A percentile compares a stretch with the other conserved stretches of the same genome.
These are phyloP conservation scores for Craniophora ligustri DNA, from an alignment of 2,888 invertebrate species.

Conservation along the genomic window DNA sequence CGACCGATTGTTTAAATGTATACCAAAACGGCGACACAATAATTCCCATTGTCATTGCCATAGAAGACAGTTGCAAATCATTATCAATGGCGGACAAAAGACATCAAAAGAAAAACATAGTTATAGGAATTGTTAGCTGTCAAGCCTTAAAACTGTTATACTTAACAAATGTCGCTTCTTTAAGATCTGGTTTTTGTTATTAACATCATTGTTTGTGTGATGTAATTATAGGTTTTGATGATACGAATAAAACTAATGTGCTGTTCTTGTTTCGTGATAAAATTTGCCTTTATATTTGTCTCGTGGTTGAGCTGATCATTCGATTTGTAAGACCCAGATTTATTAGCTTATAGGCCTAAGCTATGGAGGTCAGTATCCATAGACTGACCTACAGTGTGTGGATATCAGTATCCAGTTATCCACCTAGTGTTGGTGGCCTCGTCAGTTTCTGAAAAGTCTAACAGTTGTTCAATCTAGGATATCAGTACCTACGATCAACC, in stretches of 20 bases:
- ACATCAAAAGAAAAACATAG: slow-evolving; percentile 7
- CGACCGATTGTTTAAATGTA: slow-evolving; percentile 31
- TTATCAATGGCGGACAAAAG: slow-evolving; percentile 51
- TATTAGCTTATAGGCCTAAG: no score
- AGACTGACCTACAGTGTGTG: no score
- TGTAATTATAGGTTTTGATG: slow-evolving; percentile 3
- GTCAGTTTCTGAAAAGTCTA: no score
- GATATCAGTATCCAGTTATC: no score
- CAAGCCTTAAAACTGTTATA: slow-evolving; percentile 8
- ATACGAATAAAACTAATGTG: background rate
- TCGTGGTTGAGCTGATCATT: no score
- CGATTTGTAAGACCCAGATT: no score
- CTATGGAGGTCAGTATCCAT: no score
- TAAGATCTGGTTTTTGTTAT: slow-evolving; percentile 4
- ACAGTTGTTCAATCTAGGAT: no score
- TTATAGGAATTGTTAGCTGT: slow-evolving; percentile 53
- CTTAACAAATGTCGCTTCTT: slow-evolving; percentile 28
- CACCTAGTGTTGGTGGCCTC: no score
- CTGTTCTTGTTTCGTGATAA: background rate
- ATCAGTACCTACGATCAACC: no score
- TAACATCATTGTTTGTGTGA: slow-evolving; percentile 1
- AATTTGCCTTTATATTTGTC: no score
- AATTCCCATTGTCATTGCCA: slow-evolving; percentile 19
- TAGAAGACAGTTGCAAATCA: slow-evolving; percentile 61
- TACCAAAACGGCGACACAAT: slow-evolving; percentile 25